Evolutionary conservation across 2,888 invertebrate species (phyloP).

Genomic region (Geotrupes spiniger): DNA sequence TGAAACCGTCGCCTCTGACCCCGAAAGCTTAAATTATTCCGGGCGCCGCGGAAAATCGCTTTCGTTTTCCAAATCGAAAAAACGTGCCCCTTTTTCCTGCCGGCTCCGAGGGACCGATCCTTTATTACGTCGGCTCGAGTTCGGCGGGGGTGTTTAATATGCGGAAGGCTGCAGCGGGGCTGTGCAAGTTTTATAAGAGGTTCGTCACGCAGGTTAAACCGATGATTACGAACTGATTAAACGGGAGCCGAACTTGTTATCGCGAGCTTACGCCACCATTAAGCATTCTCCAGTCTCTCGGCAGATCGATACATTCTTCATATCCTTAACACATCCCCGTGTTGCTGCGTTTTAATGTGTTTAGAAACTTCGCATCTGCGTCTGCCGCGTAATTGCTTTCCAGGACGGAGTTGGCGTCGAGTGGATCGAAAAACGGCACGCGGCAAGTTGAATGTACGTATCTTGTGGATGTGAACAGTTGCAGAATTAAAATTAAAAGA

Average conservation of each 20-base stretch:
- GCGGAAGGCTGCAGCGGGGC: constrained; percentile 34
- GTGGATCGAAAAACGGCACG: no score
- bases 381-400: no score
- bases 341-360: neutral
- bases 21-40: no score
- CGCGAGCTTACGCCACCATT: constrained; percentile 39
- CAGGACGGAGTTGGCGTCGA: no score
- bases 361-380: no score
- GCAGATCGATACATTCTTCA: constrained; percentile 17
- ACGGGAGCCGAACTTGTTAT: constrained; percentile 41
- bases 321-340: constrained; percentile 9
- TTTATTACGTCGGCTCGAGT: neutral
- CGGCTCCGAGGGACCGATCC: neutral
- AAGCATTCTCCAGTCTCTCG: constrained; percentile 18
- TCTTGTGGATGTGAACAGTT: no score
- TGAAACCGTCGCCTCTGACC: no score
- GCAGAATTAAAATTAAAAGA: no score
- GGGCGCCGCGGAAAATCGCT: no score
- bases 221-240: constrained; percentile 48
- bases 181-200: constrained; percentile 38
- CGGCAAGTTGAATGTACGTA: no score
- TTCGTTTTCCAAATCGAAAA: no score
- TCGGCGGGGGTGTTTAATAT: constrained; percentile 34
- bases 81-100: neutral
- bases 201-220: constrained; percentile 46